phyloP scores from a whole-genome alignment of 2,888 invertebrate species.

The Rhamphomyia laevipes region DNA sequence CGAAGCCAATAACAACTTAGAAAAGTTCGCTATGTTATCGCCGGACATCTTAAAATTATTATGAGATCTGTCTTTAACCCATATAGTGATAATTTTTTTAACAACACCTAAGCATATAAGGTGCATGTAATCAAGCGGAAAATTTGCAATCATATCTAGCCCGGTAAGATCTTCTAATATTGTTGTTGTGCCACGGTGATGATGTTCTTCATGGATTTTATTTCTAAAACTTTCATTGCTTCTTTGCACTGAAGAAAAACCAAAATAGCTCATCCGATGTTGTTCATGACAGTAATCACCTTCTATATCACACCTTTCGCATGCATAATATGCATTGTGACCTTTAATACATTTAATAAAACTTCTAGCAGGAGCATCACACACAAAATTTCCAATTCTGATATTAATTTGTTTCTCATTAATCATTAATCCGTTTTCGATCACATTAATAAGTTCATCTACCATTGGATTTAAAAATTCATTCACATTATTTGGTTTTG shows the following conservation, averaged over 20 bases:
- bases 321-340: conserved; percentile 5
- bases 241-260: neutral
- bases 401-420: neutral
- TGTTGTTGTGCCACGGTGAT: neutral
- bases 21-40: too few relatives aligned
- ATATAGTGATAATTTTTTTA: neutral
- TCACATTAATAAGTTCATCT: neutral
- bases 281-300: conserved; percentile 1
- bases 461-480: neutral
- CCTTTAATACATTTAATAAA: conserved; percentile 3
- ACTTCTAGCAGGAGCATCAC: too few relatives aligned
- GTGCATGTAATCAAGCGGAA: conserved; percentile 7
- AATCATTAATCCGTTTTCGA: neutral
- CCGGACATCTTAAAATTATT: too few relatives aligned
- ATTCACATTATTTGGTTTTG: neutral
- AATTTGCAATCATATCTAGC: conserved; percentile 4
- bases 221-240: conserved; percentile 2
- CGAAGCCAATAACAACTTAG: neutral
- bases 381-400: conserved; percentile 1
- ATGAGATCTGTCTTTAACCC: neutral
- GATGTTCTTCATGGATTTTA: too few relatives aligned
- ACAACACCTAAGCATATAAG: conserved; percentile 2
- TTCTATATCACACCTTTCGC: conserved; percentile 3
- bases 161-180: neutral
- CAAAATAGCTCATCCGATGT: neutral